phyloP scores from a whole-genome alignment of 2,888 invertebrate species.

The Lydus trimaculatus region DNA sequence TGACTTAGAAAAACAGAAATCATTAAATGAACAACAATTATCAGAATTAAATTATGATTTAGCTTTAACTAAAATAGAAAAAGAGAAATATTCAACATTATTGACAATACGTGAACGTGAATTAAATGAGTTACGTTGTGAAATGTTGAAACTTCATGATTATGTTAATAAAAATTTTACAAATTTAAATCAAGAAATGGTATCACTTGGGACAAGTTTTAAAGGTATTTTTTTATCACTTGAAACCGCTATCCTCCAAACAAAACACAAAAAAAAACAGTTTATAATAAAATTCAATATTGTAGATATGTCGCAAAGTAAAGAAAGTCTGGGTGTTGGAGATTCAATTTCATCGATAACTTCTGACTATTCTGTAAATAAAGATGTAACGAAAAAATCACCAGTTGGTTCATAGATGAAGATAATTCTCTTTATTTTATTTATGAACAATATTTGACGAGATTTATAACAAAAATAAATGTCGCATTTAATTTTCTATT shows the following conservation, averaged over 20 bases:
- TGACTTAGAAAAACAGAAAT: conserved; percentile 51
- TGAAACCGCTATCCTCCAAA: background rate
- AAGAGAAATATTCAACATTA: conserved; percentile 56
- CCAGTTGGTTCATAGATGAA: background rate
- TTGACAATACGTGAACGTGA: conserved; percentile 56
- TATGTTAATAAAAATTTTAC: conserved; percentile 56
- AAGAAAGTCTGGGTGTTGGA: conserved; percentile 8
- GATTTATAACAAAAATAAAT: background rate
- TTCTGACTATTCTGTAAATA: background rate
- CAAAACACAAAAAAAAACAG: too few relatives aligned
- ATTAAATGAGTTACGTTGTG: conserved; percentile 55
- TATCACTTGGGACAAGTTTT: background rate
- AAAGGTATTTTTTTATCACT: background rate
- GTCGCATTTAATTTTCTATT: background rate
- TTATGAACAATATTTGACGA: background rate
- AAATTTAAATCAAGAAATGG: conserved; percentile 41
- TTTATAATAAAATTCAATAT: background rate
- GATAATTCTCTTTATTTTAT: background rate
- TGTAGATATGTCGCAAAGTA: background rate
- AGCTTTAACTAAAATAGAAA: conserved; percentile 53
- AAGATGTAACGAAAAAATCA: background rate
- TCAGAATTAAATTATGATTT: conserved; percentile 51
- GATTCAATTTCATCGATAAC: conserved; percentile 6
- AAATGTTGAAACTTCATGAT: conserved; percentile 57
- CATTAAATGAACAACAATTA: conserved; percentile 47